Evolutionary conservation across 2,797 vertebrate species (phyloP).

Genomic region (Cirrhinus molitorella): DNA sequence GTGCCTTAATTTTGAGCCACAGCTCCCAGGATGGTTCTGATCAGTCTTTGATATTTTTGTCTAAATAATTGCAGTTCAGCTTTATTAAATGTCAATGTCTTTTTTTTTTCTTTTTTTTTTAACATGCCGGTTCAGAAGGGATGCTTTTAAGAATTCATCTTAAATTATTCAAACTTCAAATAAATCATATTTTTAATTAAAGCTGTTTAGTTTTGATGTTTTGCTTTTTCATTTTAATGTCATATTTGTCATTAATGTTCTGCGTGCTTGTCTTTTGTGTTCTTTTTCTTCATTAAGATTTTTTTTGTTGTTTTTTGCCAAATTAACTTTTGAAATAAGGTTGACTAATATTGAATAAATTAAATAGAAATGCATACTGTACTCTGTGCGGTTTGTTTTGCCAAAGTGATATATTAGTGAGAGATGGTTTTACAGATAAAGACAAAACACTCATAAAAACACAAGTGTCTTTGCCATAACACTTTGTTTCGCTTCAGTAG

Average conservation of each 20-base stretch:
- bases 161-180: background rate
- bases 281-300: background rate
- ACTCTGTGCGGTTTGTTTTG: constrained; percentile 10
- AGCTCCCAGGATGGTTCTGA: background rate
- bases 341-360: constrained; percentile 27
- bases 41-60: background rate
- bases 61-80: background rate
- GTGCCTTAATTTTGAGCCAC: background rate
- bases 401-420: background rate
- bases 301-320: constrained; percentile 7
- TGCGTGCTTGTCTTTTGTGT: constrained; percentile 4
- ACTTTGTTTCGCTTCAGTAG: constrained; percentile 31
- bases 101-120: background rate
- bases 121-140: background rate
- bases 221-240: background rate
- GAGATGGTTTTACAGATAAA: background rate
- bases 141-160: background rate
- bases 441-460: background rate
- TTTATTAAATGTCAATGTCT: background rate
- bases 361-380: constrained; percentile 10
- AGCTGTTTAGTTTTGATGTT: background rate
- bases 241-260: background rate
- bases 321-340: background rate
- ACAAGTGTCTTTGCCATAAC: constrained; percentile 7
- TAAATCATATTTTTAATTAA: background rate